phyloP scores from a whole-genome alignment of 2,113 vertebrate species.

The Perccottus glenii region DNA sequence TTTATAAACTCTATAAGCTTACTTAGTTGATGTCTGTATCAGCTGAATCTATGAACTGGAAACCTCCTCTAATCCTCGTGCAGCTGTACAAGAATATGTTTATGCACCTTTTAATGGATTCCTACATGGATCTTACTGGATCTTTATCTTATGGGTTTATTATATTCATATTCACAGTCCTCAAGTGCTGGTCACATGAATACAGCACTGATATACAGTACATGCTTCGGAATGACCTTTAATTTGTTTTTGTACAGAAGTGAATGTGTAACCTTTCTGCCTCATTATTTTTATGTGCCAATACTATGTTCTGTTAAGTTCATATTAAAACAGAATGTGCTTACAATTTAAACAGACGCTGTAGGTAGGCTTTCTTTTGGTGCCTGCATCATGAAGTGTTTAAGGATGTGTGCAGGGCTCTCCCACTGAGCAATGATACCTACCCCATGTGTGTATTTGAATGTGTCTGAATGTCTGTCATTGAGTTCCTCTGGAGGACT shows the following conservation, averaged over 20 bases:
- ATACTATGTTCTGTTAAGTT: constrained; percentile 17
- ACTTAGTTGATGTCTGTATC: constrained; percentile 16
- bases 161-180: constrained; percentile 42
- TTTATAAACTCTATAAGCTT: neutral
- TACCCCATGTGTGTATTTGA: constrained; percentile 29
- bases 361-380: constrained; percentile 25
- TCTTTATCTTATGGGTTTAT: constrained; percentile 13
- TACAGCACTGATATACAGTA: constrained; percentile 28
- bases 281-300: constrained; percentile 44
- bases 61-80: constrained; percentile 60
- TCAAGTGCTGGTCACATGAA: constrained; percentile 41
- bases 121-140: constrained; percentile 59
- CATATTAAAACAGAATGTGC: neutral
- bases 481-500: constrained; percentile 33
- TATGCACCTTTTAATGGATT: constrained; percentile 66
- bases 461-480: constrained; percentile 17
- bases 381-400: constrained; percentile 25
- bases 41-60: constrained; percentile 57
- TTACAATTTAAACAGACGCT: constrained; percentile 25
- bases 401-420: constrained; percentile 75
- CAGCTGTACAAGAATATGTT: constrained; percentile 58
- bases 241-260: constrained; percentile 17
- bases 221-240: neutral
- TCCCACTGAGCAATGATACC: constrained; percentile 65
- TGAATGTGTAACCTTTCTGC: constrained; percentile 66